Percentiles rank a stretch among this genome's conserved stretches.
These are phyloP conservation scores for Nemotelus nigrinus DNA, from an alignment of 2,888 invertebrate genomes.

Conservation along the genomic window DNA sequence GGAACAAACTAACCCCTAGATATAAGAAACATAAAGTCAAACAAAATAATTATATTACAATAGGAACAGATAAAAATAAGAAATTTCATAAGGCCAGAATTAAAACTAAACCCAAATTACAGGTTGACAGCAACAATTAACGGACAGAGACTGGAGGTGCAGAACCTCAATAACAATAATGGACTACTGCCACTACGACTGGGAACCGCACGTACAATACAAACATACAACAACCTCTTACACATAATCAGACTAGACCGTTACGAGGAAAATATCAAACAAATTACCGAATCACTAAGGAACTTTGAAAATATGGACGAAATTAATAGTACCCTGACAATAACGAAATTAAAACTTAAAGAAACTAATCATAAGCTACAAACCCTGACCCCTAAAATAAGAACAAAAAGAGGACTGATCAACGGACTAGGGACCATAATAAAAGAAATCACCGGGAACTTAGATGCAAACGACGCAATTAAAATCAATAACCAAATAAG, in stretches of 20 bases:
- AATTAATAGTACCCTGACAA: background rate
- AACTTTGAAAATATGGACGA: background rate
- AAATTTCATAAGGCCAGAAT: slow-evolving; percentile 29
- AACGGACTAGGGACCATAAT: slow-evolving; percentile 38
- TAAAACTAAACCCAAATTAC: slow-evolving; percentile 29
- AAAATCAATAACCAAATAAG: slow-evolving; percentile 22
- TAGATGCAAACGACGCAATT: slow-evolving; percentile 34
- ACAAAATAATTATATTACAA: slow-evolving; percentile 22
- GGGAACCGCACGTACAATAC: background rate
- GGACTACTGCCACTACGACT: slow-evolving; percentile 9
- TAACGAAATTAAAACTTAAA: slow-evolving; percentile 24
- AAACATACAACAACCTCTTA: slow-evolving; percentile 3
- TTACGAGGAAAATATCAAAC: slow-evolving; percentile 15
- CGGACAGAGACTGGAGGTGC: slow-evolving; percentile 6
- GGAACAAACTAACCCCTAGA: slow-evolving; percentile 20
- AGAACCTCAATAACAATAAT: background rate
- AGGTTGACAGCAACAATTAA: background rate
- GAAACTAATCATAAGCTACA: background rate
- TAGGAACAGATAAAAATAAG: background rate
- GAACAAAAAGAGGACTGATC: slow-evolving; percentile 26
- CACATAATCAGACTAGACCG: slow-evolving; percentile 14
- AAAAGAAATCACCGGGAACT: slow-evolving; percentile 8
- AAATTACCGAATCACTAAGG: background rate
- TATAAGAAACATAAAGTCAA: slow-evolving; percentile 19
- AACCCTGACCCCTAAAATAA: slow-evolving; percentile 10